A percentile compares a stretch with the other conserved stretches of the same genome.
These are phyloP conservation scores for Falco punctatus DNA, from an alignment of 2,113 vertebrate species.

Conservation along the genomic window DNA sequence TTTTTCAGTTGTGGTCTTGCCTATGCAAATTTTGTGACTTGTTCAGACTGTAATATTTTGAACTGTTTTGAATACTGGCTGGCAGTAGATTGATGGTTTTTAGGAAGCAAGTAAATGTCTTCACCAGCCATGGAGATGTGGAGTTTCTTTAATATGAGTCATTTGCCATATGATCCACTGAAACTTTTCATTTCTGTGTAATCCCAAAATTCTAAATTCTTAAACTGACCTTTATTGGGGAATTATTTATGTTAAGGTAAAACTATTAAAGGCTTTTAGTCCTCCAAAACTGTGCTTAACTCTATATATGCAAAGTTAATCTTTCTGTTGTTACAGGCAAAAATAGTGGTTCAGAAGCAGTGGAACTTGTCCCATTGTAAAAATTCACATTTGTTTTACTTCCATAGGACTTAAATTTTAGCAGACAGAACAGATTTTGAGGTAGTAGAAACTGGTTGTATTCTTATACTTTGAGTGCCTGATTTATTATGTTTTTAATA, in stretches of 20 bases:
- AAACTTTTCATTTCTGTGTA: not conserved
- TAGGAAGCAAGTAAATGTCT: not conserved
- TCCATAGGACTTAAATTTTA: not conserved
- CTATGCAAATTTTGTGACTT: not conserved
- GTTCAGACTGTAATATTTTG: not conserved
- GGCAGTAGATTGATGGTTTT: not conserved
- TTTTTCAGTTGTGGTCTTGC: not conserved
- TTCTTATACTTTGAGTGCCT: not conserved
- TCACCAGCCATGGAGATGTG: not conserved
- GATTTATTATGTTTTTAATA: not conserved
- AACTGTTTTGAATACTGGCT: not conserved
- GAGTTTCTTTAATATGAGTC: accelerated
- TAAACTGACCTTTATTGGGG: not conserved
- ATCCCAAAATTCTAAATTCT: not conserved
- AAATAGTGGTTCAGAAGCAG: not conserved
- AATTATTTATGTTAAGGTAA: not conserved
- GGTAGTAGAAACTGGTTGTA: not conserved
- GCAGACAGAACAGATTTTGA: not conserved
- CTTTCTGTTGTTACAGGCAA: not conserved
- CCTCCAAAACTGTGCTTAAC: not conserved
- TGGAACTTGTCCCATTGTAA: not conserved
- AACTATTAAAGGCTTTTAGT: not conserved
- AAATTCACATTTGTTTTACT: not conserved
- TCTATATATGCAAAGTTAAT: not conserved
- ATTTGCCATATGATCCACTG: not conserved